Base-by-base conservation (phyloP, 2,797 vertebrate genomes). In the Characodon lateralis region DNA sequence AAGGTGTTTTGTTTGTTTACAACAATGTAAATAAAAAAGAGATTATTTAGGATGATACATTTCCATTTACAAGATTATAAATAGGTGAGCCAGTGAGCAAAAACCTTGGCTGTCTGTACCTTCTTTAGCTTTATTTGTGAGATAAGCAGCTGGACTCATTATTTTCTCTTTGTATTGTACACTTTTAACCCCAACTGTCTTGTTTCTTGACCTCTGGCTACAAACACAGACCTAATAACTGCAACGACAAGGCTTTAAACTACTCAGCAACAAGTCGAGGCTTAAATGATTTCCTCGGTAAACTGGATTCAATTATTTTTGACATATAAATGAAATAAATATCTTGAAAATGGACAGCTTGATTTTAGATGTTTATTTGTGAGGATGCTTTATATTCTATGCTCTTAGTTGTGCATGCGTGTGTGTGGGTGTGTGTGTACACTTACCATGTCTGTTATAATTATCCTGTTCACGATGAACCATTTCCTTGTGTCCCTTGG, bases 401-500 rank as follows among this genome's bases (percentile, higher is more conserved):
- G n/a, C 12, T 16, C 28, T 59, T 28, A 59, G 26, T 59, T 24
- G 26, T 35, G 26, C 9, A n/a, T 2, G 10, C 26, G 28, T 61
- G 20, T 55, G 9, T 68, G 74, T 68, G 59, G 51, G 72, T 48
- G 26, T 59, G 35, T 12, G 24, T 35, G 55, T 56, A 51, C 51
- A 79, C 91, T 89, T 93, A 98, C 98, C 98, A 96, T 97, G 97
- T 88, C 96, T 95, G 88, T 90, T 88, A 87, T 96, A 98, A 83
- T 98, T 96, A 87, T 98, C 98, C 69, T 96, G 96, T 84, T 99
- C 97, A 77, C 95, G 96, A 93, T 97, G 98, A 81, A 98, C 97
- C 96, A 98, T 96, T 87, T 99, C 98, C 94, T 99, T 99, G 78
- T 96, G 96, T 76, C 96, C 95, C 92, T 96, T 97, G 26, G 85